Conservation (phyloP, 2,797 vertebrate species). For the Parotocinclus haroldoi region DNA sequence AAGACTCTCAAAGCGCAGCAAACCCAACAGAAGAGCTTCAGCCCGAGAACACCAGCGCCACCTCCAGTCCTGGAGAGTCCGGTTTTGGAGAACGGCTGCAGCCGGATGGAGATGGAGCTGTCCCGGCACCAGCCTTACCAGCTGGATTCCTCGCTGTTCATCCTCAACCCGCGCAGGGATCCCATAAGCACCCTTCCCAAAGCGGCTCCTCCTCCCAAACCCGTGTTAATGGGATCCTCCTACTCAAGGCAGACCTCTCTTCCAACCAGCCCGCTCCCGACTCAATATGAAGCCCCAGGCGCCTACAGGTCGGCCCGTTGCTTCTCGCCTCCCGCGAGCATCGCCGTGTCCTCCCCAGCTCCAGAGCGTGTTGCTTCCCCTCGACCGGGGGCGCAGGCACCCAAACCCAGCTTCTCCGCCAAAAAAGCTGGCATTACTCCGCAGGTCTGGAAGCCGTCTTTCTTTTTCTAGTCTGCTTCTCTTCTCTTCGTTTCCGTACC, state of each 20-base stretch:
- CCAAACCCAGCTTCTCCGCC: constrained; percentile 90
- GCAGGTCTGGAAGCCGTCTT: constrained; percentile 97
- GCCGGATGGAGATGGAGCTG: constrained; percentile 84
- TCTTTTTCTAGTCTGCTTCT: constrained; percentile 66
- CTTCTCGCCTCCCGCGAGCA: constrained; percentile 61
- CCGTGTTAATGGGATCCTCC: constrained; percentile 59
- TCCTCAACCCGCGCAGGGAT: constrained; percentile 83
- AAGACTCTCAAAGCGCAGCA: constrained; percentile 73
- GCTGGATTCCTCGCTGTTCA: constrained; percentile 86
- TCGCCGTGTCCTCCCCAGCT: constrained; percentile 60
- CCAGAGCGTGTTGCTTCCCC: constrained; percentile 77
- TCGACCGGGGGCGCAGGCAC: constrained; percentile 75
- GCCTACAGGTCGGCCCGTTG: constrained; percentile 53
- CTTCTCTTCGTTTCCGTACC: constrained; percentile 26
- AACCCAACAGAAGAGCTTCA: constrained; percentile 66
- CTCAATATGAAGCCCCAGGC: constrained; percentile 63
- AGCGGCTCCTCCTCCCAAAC: constrained; percentile 75
- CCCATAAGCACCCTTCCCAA: constrained; percentile 72
- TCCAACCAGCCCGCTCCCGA: constrained; percentile 60
- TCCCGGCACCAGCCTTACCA: constrained; percentile 88
- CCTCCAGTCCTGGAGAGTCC: constrained; percentile 62
- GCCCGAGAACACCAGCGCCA: constrained; percentile 43
- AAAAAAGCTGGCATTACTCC: constrained; percentile 87
- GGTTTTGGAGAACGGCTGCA: constrained; percentile 78
- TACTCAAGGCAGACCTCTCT: constrained; percentile 73